Base-by-base conservation (phyloP, 2,888 invertebrate genomes). In the Azorinus chamasolen region DNA sequence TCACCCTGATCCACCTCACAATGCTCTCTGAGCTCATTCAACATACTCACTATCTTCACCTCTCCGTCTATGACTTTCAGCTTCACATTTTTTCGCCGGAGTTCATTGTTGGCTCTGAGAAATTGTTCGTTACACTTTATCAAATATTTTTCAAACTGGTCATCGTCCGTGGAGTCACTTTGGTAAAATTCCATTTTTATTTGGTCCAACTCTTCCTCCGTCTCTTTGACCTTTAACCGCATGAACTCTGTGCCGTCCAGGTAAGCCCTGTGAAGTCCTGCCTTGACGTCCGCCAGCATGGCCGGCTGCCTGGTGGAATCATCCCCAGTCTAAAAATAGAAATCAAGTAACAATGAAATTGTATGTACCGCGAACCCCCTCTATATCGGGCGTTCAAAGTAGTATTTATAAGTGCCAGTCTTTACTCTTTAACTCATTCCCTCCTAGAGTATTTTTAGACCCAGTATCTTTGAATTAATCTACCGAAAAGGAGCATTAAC, bases 201-300 rank as follows among this genome's bases (percentile, higher is more conserved):
- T 45, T 76, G 81, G 14, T 82, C 86, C 3, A 91, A 65, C 24
- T 90, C 89, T 57, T 76, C 76, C 65, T 90, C 89, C 22, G 88
- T 84, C 12, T 87, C 84, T 14, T 76, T 59, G 27, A 91, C 84
- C 53, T 88, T 84, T 43, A 83, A 75, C 16, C 88, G 70, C 70
- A 92, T 85, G 71, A 89, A 87, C 55, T 91, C 89, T 61, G 91
- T 77, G 5, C 91, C 88, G 22, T 89, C 86, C 71, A 90, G 70
- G 75, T 91, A 91, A 8, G 90, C 90, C 53, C 85, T 74, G 82
- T 90, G 89, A 5, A 88, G 75, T 8, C 89, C 89, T 1, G 83
- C 83, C 16, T 87, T 65, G 39, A 84, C 79, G n/a, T 84, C 81
- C 4, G 81, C 79, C 70, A 84, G 43, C 66, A 75, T 77, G 22